A percentile compares a stretch with the other conserved stretches of the same genome.
These are phyloP conservation scores for Anhinga anhinga DNA, from an alignment of 2,113 vertebrate species.

Conservation along the genomic window DNA sequence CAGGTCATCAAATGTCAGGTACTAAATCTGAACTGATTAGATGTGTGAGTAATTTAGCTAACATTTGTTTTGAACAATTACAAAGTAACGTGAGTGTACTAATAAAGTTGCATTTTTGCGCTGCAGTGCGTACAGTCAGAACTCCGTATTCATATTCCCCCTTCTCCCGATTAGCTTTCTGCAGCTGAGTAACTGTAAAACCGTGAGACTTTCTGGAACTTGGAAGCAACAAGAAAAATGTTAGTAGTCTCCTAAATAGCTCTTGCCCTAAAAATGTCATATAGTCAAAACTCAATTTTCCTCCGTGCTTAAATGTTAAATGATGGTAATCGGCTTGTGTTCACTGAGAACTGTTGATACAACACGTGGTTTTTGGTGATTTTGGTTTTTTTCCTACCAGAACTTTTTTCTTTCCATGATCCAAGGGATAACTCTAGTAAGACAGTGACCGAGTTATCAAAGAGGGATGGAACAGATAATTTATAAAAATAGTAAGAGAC, in stretches of 20 bases:
- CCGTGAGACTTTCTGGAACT: not conserved
- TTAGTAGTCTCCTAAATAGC: not conserved
- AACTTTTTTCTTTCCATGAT: not conserved
- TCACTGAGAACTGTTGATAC: not conserved
- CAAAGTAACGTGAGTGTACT: not conserved
- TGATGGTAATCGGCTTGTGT: not conserved
- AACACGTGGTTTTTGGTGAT: accelerated
- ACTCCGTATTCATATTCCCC: not conserved
- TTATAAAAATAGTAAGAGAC: not conserved
- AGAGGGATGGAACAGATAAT: not conserved
- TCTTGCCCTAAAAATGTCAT: not conserved
- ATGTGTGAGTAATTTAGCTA: not conserved
- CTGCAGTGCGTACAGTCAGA: not conserved
- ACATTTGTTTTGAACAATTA: not conserved
- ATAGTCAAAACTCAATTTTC: not conserved
- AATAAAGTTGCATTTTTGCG: not conserved
- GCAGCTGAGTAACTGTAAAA: not conserved
- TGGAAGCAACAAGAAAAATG: not conserved
- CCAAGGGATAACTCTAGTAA: not conserved
- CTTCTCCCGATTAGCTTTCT: accelerated
- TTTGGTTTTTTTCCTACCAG: not conserved
- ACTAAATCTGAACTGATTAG: not conserved
- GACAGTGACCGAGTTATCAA: not conserved
- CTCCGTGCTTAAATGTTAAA: not conserved
- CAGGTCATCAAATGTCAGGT: not conserved